Evolutionary conservation across 2,797 vertebrate genomes (phyloP), one percentile per base, ranked within the genome.

Genomic region (Tangara arthus): DNA sequence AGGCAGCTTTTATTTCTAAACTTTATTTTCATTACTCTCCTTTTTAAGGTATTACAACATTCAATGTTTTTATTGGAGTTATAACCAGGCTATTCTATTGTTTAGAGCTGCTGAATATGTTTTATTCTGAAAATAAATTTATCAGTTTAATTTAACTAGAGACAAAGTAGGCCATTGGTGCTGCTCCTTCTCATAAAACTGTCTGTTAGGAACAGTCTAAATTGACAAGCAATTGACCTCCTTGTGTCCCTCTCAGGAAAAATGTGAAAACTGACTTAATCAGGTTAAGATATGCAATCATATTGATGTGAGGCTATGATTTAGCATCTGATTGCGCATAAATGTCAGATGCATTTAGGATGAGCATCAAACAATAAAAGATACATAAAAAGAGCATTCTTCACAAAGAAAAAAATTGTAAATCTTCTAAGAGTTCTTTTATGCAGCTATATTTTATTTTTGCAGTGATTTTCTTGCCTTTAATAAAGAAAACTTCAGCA

Each of bases 141-240:
- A 65, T 71, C 56, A 28, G 20, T 93, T 77, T 78, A 55, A 75
- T 93, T 94, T 84, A 55, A 37, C 39, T 76, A 32, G 53, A 86
- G 42, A 72, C 28, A 76, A 79, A 91, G 10, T 32, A 64, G 47
- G 28, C 13, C 71, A 79, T 16, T 87, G 72, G 60, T 91, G 41
- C 17, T 86, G 26, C 39, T 84, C 4, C 16, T 79, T 78, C 59
- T 82, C 70, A 79, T 79, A 83, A 89, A 92, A 76, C 39, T 80
- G 42, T 56, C 69, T 88, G 59, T 65, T 90, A 66, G 30, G 46
- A 71, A 14, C 41, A 93, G 69, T 55, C 28, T 68, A 92, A 93
- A 94, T 57, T 89, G 86, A 90, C 78, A 92, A 84, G 73, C 82
- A 93, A 88, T 94, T 95, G 88, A 88, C 82, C 86, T 93, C 64